A percentile compares a stretch with the other conserved stretches of the same genome.
Evolutionary conservation across 2,113 vertebrate genomes (phyloP).

Genomic region (Arvicanthis niloticus): DNA sequence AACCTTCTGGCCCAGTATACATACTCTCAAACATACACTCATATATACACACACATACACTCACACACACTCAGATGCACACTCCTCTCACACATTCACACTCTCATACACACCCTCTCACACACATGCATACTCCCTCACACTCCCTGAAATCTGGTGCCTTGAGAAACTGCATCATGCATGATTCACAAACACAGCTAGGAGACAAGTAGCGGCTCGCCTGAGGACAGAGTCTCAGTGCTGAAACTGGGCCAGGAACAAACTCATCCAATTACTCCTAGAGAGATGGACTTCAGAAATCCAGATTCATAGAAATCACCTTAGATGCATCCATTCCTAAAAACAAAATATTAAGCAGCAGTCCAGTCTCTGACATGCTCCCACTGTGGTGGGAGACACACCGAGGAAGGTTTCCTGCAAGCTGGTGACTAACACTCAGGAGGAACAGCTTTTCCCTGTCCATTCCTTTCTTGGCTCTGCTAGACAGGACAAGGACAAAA

Average conservation of each 20-base stretch:
- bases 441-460: neutral
- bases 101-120: neutral
- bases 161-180: conserved; percentile 39
- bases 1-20: too few relatives aligned
- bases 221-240: conserved; percentile 20
- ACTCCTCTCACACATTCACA: too few relatives aligned
- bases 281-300: conserved; percentile 65
- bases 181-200: conserved; percentile 52
- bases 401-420: neutral
- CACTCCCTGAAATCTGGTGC: neutral
- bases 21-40: too few relatives aligned
- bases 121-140: neutral
- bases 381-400: too few relatives aligned
- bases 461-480: neutral
- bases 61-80: too few relatives aligned
- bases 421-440: neutral
- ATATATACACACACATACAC: too few relatives aligned
- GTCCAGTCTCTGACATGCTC: neutral
- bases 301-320: conserved; percentile 42
- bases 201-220: conserved; percentile 52
- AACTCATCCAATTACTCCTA: conserved; percentile 59
- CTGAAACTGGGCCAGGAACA: conserved; percentile 65
- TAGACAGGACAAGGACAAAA: neutral
- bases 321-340: conserved; percentile 26
- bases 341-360: neutral